Percentiles rank a stretch among this genome's conserved stretches.
phyloP scores from a whole-genome alignment of 2,113 vertebrate species.

The Cochlearius cochlearius region DNA sequence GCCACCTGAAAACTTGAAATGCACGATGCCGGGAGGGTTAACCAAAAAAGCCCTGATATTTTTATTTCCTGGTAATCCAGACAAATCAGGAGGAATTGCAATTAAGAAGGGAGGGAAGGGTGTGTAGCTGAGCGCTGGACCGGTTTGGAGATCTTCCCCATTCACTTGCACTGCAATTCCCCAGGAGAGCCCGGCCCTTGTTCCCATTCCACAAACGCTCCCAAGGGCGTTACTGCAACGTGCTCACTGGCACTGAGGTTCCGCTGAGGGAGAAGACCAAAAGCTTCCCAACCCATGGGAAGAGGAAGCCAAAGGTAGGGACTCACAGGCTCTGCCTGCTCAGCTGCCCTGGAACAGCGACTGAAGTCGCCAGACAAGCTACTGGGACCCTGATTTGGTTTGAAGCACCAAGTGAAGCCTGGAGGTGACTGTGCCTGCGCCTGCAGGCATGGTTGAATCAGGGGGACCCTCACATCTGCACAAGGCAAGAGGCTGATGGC shows the following conservation, averaged over 20 bases:
- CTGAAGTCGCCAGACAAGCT: neutral
- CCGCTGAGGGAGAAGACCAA: neutral
- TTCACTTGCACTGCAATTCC: neutral
- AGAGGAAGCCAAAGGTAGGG: neutral
- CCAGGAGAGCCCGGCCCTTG: neutral
- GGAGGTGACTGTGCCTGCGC: neutral
- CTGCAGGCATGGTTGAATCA: neutral
- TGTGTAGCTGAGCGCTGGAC: neutral
- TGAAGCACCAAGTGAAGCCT: neutral
- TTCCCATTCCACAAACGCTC: neutral
- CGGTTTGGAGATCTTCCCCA: constrained; percentile 1
- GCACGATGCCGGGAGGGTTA: neutral
- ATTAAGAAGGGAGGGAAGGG: constrained; percentile 8
- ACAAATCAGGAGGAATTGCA: neutral
- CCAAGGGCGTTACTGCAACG: neutral
- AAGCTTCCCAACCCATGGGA: neutral
- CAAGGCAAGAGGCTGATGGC: neutral
- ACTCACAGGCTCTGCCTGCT: neutral
- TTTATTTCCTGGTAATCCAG: constrained; percentile 3
- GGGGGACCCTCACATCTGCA: neutral
- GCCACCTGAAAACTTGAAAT: neutral
- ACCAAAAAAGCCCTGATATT: neutral
- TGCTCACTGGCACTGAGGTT: neutral
- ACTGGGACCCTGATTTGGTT: neutral
- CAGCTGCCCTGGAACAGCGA: neutral